Evolutionary conservation across 2,888 invertebrate species (phyloP), one percentile per base, ranked within the genome.

Genomic region (Drosophila tripunctata): DNA sequence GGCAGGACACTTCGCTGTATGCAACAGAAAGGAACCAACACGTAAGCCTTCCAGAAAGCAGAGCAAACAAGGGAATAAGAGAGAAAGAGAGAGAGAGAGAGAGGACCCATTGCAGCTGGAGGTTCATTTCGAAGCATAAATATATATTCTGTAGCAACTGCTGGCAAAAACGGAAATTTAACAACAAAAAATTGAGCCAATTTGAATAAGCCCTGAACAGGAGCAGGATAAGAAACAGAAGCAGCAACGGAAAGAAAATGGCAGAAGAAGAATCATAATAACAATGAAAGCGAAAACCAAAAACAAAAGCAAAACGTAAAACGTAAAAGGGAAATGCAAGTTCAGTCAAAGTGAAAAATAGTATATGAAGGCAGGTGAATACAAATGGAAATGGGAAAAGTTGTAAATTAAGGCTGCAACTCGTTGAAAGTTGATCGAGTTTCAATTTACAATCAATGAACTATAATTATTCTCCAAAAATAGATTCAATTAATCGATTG

Each of bases 171-270:
- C 85, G 83, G 83, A 83, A 83, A 83, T 83, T 83, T 80, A 86
- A 83, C 86, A 87, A 87, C 86, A 87, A 87, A 86, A 83, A 83
- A 83, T 88, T 83, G 70, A 86, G 61, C 88, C 75, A 80, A 88
- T 87, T 83, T 86, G 78, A 86, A 88, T 87, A 88, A 83, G 68
- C 79, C 55, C 40, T 31, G 73, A 56, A 10, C 48, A 27, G 36
- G 31, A 50, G 65, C 27, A 58, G 66, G 56, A 68, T 48, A 62
- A 64, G 63, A 63, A 67, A 47, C 45, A 61, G 27, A 55, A 44
- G 41, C 41, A 60, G 40, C 6, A 5, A 41, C 12, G 38, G 15
- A 19, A 27, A 22, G 17, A 45, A 15, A 30, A 17, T 8, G 35
- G 40, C 57, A 36, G 44, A 56, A 30, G 50, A 43, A 31, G 41